Evolutionary conservation across 2,888 invertebrate species (phyloP).

Genomic region (Lepidonotus clava): DNA sequence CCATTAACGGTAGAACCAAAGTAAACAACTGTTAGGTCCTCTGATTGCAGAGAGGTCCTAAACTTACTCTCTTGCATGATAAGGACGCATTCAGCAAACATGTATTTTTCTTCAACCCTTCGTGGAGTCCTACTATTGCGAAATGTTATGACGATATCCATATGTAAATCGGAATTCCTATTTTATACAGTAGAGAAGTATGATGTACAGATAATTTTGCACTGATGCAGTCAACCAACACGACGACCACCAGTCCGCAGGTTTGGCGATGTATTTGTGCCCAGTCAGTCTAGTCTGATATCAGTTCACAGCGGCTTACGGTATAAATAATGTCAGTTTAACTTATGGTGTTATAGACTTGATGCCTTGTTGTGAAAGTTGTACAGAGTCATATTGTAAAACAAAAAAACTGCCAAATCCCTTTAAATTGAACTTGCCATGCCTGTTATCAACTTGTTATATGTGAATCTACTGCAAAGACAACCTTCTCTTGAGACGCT

Average conservation of each 20-base stretch:
- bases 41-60: not conserved
- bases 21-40: not conserved
- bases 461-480: not conserved
- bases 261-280: not conserved
- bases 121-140: not conserved
- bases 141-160: not conserved
- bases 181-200: not conserved
- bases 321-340: slow-evolving; percentile 1
- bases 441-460: not conserved
- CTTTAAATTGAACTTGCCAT: not conserved
- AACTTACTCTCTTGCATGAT: not conserved
- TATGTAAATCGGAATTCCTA: not conserved
- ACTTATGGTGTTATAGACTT: slow-evolving; percentile 36
- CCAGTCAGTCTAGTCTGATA: not conserved
- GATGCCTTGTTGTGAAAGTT: slow-evolving; percentile 8
- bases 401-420: slow-evolving; percentile 35
- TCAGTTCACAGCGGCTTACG: not conserved
- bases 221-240: not conserved
- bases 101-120: not conserved
- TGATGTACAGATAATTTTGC: not conserved
- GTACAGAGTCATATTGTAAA: slow-evolving; percentile 24
- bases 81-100: too few relatives aligned
- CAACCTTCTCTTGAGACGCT: too few relatives aligned
- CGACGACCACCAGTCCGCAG: not conserved
- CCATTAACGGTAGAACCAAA: not conserved